Percentiles rank a stretch among this genome's conserved stretches.
These are phyloP conservation scores for Sisor rabdophorus DNA, from an alignment of 2,113 vertebrate genomes.

Conservation along the genomic window DNA sequence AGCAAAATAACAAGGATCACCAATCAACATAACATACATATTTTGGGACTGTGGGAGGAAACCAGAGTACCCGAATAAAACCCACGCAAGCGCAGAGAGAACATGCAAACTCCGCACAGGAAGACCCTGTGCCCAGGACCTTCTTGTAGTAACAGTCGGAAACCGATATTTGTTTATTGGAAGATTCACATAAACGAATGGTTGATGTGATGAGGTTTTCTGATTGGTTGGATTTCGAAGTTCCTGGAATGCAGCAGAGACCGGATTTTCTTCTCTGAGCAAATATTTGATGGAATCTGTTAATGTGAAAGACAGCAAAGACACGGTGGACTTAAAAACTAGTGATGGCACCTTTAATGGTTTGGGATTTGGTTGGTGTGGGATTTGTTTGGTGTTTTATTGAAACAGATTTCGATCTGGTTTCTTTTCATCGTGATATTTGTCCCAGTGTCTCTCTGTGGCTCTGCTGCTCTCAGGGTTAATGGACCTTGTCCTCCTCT, in stretches of 20 bases:
- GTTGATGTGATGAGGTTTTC: too few species aligned
- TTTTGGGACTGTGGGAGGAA: too few species aligned
- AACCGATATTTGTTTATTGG: too few species aligned
- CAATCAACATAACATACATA: too few species aligned
- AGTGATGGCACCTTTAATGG: background rate
- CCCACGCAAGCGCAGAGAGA: too few species aligned
- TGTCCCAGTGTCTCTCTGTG: conserved; percentile 35
- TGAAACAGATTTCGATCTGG: background rate
- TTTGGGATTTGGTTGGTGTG: background rate
- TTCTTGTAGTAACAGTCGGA: too few species aligned
- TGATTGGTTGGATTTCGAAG: background rate
- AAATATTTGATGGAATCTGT: background rate
- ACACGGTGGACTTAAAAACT: background rate
- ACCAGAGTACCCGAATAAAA: too few species aligned
- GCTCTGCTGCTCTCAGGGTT: conserved; percentile 54
- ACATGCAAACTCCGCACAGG: too few species aligned
- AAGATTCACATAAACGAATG: too few species aligned
- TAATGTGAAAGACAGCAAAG: background rate
- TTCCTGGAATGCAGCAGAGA: background rate
- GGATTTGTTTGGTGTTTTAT: background rate
- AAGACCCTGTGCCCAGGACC: too few species aligned
- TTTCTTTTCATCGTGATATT: background rate
- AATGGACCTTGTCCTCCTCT: conserved; percentile 63
- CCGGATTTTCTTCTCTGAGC: background rate
- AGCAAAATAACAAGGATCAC: too few species aligned